Conservation (phyloP, 2,888 invertebrate species). For the Spilarctia lutea region DNA sequence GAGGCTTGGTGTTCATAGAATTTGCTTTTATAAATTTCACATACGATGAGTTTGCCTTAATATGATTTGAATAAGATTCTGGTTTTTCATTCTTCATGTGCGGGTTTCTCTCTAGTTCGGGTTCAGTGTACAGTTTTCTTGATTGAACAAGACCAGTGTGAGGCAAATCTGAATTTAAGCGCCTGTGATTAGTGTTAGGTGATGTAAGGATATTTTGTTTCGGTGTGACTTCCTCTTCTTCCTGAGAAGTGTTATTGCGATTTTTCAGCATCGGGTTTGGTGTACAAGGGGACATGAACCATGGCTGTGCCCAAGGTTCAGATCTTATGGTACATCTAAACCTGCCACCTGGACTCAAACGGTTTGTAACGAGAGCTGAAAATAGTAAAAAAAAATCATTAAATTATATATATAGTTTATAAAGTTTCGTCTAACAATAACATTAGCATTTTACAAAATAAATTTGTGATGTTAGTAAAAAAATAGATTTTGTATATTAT, state of each 20-base stretch:
- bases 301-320: slow-evolving; percentile 10
- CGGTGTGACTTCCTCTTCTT: not conserved
- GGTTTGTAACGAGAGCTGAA: slow-evolving; percentile 71
- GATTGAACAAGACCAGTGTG: slow-evolving; percentile 13
- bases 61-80: not conserved
- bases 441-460: not conserved
- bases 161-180: not conserved
- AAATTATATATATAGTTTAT: not conserved
- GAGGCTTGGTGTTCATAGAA: not conserved
- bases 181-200: not conserved
- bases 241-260: not conserved
- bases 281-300: slow-evolving; percentile 4
- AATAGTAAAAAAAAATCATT: not conserved
- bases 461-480: not conserved
- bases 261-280: not conserved
- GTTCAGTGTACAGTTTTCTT: not conserved
- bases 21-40: not conserved
- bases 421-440: not conserved
- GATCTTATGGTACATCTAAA: slow-evolving; percentile 72
- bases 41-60: not conserved
- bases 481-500: not conserved
- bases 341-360: slow-evolving; percentile 74
- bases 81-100: not conserved
- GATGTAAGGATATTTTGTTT: not conserved
- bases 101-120: not conserved